Evolutionary conservation across 2,888 invertebrate species (phyloP), one percentile per base, ranked within the genome.

Genomic region (Phaedon cochleariae): DNA sequence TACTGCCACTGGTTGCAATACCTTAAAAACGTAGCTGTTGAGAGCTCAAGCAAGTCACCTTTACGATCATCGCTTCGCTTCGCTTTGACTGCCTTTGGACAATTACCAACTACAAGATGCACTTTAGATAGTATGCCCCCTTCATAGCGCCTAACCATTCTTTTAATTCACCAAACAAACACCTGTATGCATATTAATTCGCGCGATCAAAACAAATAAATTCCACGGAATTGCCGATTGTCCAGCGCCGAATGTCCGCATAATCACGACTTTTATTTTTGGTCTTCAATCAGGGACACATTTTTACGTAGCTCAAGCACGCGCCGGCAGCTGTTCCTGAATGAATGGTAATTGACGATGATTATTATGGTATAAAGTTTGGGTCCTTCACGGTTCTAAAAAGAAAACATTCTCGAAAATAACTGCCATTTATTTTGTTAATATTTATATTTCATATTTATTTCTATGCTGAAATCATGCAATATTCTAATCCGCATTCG

Each of bases 131-230:
- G 54, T 54, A 57, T 64, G 61, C n/a, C 21, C 21, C 26, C 20
- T 21, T 26, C 26, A 7, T 9, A 20, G 1, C 26, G 15, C 21
- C n/a, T 2, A 48, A 53, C 45, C 45, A 41, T 57, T 46, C 57
- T 57, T 57, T 20, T 58, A 52, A 65, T 62, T 58, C 53, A 46
- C 60, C 52, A 46, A 49, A 52, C 68, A 54, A 57, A 58, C 68
- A 65, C 68, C 60, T 68, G 63, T 63, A 59, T 60, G 65, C 67
- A 65, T 68, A 68, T 68, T 68, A 65, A 65, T 63, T 37, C 41
- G 45, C 29, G 29, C 57, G 26, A 46, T 61, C 65, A 61, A 65
- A 65, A 65, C 51, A 57, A 57, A 48, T 52, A 45, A 22, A 51
- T 57, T 61, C 65, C 57, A 41, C 17, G 52, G 31, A 53, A 64